These are phyloP conservation scores for Calosoma granatense DNA, from an alignment of 1,140 invertebrate species.

Conservation along the genomic window DNA sequence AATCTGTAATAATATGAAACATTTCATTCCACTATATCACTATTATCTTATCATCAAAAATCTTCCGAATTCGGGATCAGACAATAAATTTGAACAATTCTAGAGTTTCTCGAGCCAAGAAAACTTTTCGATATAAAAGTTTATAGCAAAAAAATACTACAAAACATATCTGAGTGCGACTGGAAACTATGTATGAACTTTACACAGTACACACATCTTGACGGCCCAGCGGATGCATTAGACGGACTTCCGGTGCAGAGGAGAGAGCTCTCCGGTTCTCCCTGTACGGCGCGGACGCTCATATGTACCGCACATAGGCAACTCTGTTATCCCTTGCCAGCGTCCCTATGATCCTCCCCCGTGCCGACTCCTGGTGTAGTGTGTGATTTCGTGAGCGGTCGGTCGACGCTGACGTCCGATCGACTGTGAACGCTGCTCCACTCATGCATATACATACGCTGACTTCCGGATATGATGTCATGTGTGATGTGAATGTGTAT, in stretches of 20 bases:
- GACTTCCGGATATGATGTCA: constrained; percentile 32
- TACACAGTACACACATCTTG: background rate
- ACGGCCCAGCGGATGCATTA: constrained; percentile 32
- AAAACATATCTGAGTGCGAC: background rate
- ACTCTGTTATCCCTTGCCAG: too few species aligned
- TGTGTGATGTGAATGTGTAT: constrained; percentile 29
- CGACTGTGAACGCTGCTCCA: constrained; percentile 26
- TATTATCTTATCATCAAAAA: too few species aligned
- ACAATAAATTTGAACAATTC: too few species aligned
- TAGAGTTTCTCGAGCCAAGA: too few species aligned
- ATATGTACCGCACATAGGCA: background rate
- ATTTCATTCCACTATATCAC: too few species aligned
- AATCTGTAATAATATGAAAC: too few species aligned
- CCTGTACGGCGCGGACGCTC: too few species aligned
- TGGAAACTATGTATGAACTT: background rate
- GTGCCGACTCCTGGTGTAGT: background rate
- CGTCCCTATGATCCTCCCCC: background rate
- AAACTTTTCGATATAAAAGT: too few species aligned
- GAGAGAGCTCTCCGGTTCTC: background rate
- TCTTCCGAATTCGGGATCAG: too few species aligned
- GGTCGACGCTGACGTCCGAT: constrained; percentile 22
- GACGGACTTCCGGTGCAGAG: constrained; percentile 33
- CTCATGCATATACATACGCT: constrained; percentile 37
- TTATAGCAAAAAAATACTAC: background rate
- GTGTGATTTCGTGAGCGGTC: too few species aligned